Evolutionary conservation across 2,888 invertebrate genomes (phyloP), one percentile per base, ranked within the genome.

Genomic region (Drosophila affinis): DNA sequence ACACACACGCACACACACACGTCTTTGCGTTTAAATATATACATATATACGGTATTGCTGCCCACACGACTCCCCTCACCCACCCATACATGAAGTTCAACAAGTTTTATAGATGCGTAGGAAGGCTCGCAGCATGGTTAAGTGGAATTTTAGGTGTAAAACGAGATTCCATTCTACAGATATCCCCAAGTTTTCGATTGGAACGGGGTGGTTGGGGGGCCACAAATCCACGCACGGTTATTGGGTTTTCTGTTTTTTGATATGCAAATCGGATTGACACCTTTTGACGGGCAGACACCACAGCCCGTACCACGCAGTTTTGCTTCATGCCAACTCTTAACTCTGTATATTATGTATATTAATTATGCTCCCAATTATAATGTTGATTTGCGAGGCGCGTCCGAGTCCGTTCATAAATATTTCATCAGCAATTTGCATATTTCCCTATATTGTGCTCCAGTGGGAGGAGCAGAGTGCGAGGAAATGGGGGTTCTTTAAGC

Each of bases 361-460:
- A 72, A 71, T 72, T 72, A 71, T 77, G 34, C 29, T 53, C 24
- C 76, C 76, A 74, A 79, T 81, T 81, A 81, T 69, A 67, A 76
- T 74, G 70, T 72, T 55, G 61, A 75, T 72, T 67, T 74, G 71
- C 56, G 59, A 58, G 53, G 54, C 39, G 45, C 51, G 52, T 29
- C 53, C 56, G 47, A 48, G 18, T 34, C 24, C 24, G 45, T 61
- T 82, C 70, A 80, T 78, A 68, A 77, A 78, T 81, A 80, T 82
- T 80, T 72, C 54, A 80, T 78, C 57, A 77, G 77, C 32, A 45
- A 67, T 61, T 68, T 68, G 61, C 68, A 60, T 67, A 69, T 67
- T 48, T 39, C 44, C 53, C 24, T 65, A 29, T 39, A 53, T n/a
- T 39, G 39, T 39, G 5, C 34, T 14, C 12, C 34, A 39, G 34